Evolutionary conservation across 2,797 vertebrate species (phyloP), one percentile per base, ranked within the genome.

Genomic region (Sebastes ruberrimus): DNA sequence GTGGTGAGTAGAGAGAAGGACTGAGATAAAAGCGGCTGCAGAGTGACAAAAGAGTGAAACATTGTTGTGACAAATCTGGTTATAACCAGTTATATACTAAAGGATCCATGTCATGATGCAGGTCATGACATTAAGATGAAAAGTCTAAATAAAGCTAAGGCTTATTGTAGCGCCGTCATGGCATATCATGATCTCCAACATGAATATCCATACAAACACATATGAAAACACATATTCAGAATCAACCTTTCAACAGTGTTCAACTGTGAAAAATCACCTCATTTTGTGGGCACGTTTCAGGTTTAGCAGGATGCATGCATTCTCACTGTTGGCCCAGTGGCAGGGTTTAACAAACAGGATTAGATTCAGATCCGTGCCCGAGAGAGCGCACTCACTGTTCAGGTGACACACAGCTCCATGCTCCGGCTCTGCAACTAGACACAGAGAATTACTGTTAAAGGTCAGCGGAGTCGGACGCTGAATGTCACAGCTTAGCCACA

Each of bases 341-440:
- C 89, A 76, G 78, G 80, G 88, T 87, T 92, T 92, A 93, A 93
- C 94, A 94, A 95, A 95, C 89, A 89, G 95, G 94, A 96, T 95
- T 95, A 95, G 88, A 89, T 84, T 56, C 73, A 95, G 89, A 89
- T 84, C 59, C 74, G 22, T 75, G 84, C 88, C 93, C 70, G 49
- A 80, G 86, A 90, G 93, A 92, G 83, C 88, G 72, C 81, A 83
- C 82, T 87, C 76, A 52, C 76, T 78, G 83, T 76, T 93, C 94
- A 94, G 91, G 92, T 93, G 91, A 91, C 88, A 80, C 82, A 60
- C 85, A 7, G 76, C 81, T 75, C 71, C 16, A 23, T 78, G 78
- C 90, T 74, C 57, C 38, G n/a, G 76, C 83, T 78, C 88, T 82
- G 82, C 89, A 87, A 84, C 88, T 65, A 93, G 90, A 91, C 89